Evolutionary conservation across 2,113 vertebrate genomes (phyloP).

Genomic region (Semicossyphus pulcher): DNA sequence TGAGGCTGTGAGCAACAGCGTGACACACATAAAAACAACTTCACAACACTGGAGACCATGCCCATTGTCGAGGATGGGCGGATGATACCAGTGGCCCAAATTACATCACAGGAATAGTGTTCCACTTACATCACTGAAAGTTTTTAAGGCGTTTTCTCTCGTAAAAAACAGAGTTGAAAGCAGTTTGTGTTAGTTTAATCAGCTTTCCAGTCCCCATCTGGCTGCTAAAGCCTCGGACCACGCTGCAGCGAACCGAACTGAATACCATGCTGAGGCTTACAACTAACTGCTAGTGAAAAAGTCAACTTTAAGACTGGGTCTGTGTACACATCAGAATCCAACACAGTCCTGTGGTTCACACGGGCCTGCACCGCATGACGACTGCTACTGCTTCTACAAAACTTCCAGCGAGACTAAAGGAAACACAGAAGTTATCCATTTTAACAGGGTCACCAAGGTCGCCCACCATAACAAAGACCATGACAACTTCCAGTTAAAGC

Average conservation of each 20-base stretch:
- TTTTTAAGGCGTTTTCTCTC: conserved; percentile 57
- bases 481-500: background rate
- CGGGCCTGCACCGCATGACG: background rate
- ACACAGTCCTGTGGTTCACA: conserved; percentile 13
- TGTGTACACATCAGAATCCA: conserved; percentile 7
- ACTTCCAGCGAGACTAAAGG: background rate
- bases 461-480: background rate
- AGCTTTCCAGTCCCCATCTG: conserved; percentile 38
- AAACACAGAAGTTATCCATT: background rate
- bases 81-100: conserved; percentile 70
- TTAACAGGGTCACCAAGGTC: background rate
- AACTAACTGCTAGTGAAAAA: conserved; percentile 32
- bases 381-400: background rate
- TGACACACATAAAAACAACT: conserved; percentile 72
- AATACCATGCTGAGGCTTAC: conserved; percentile 20
- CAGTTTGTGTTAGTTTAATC: conserved; percentile 43
- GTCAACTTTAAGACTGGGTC: conserved; percentile 1
- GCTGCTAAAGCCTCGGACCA: conserved; percentile 36
- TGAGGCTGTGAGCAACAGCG: conserved; percentile 60
- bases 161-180: conserved; percentile 55
- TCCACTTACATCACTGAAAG: conserved; percentile 73
- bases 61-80: conserved; percentile 60
- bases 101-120: conserved; percentile 73
- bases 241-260: conserved; percentile 16
- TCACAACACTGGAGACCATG: conserved; percentile 67